Evolutionary conservation across 2,888 invertebrate genomes (phyloP), one percentile per base, ranked within the genome.

Genomic region (Polymixis lichenea): DNA sequence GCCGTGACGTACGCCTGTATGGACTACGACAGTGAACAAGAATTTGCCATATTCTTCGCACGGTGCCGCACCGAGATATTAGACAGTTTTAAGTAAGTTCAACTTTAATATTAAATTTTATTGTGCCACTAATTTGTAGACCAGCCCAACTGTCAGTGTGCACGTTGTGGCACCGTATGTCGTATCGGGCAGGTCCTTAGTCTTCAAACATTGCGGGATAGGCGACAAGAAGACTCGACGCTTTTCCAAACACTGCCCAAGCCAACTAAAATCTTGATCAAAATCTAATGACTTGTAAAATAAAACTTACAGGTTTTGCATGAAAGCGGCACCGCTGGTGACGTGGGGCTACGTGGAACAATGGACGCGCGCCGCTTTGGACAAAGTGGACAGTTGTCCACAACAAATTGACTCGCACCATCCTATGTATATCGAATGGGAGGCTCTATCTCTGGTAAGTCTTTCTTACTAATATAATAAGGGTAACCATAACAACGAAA

Each of bases 21-120:
- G 86, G 99, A 99, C 93, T 99, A 98, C 93, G 99, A 99, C 92
- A 98, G 98, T 69, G 99, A 99, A 90, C 99, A 99, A 90, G 99
- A 99, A 89, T 99, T 98, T 91, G 97, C 97, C 17, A 96, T 97
- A n/a, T 99, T 98, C 94, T 98, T 98, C 92, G 97, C 97, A 91
- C 97, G 99, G 61, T 98, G 98, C 89, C 97, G 98, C 77, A 98
- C 98, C 11, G 99, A 99, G 92, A 97, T 98, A 80, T 95, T 98
- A 38, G 99, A 99, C 89, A 98, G 98, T 85, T 98, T 98, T 88
- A 94, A 95, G 97, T 96, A 61, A 92, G 87, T 79, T 53, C 3
- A 9, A 68, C 53, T 67, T 53, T 38, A 28, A 53, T 43, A 15
- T 46, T 49, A n/a, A 13, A 1, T 58, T 25, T 46, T 62, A 17